phyloP scores from a whole-genome alignment of 2,888 invertebrate genomes.

The Xiphydria camelus region DNA sequence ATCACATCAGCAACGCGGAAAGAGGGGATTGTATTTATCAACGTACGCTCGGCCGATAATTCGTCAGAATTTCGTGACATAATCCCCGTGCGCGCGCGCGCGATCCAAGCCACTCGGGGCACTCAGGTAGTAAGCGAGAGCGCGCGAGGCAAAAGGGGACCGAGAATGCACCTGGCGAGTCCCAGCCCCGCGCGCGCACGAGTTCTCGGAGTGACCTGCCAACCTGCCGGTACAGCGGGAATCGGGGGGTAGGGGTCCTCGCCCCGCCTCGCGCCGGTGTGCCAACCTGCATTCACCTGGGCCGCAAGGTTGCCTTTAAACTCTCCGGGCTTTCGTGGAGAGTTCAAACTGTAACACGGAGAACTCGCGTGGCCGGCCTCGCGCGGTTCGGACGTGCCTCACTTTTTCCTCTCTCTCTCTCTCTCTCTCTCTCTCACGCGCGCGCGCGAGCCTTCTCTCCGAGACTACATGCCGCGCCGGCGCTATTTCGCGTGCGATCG shows the following conservation, averaged over 20 bases:
- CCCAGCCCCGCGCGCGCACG: constrained; percentile 39
- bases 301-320: constrained; percentile 2
- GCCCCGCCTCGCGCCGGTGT: background rate
- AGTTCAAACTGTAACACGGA: constrained; percentile 23
- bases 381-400: background rate
- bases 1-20: too few species aligned
- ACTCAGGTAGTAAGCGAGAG: constrained; percentile 25
- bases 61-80: constrained; percentile 40
- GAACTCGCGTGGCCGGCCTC: too few species aligned
- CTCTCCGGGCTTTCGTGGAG: constrained; percentile 10
- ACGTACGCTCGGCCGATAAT: constrained; percentile 41
- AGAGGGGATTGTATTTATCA: too few species aligned
- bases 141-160: constrained; percentile 42
- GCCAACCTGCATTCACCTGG: background rate
- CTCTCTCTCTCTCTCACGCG: too few species aligned
- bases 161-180: constrained; percentile 44
- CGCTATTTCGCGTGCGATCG: too few species aligned
- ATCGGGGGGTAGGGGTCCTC: constrained; percentile 30
- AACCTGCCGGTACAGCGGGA: constrained; percentile 30
- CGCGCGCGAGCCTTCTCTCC: too few species aligned
- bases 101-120: constrained; percentile 4
- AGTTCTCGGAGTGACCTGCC: constrained; percentile 51
- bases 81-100: constrained; percentile 26
- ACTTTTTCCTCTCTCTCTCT: too few species aligned
- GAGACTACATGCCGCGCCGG: too few species aligned